Conservation (phyloP, 2,113 vertebrate genomes). For the Dicerorhinus sumatrensis region DNA sequence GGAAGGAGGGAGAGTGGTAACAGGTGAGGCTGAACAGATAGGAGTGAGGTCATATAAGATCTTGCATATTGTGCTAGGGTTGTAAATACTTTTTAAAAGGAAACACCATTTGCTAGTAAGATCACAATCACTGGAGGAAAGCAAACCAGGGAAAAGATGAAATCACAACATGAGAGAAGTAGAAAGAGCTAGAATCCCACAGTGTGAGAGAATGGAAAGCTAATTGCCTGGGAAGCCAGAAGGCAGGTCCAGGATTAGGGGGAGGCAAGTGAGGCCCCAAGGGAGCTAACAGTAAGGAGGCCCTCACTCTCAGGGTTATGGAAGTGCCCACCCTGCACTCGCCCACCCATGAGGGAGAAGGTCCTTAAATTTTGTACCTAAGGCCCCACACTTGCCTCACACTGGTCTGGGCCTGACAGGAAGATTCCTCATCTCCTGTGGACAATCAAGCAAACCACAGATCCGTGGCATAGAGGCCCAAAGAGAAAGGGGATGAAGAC, state of each 20-base stretch:
- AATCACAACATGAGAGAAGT: neutral
- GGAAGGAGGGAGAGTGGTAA: neutral
- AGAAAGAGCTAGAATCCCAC: neutral
- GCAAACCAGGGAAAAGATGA: neutral
- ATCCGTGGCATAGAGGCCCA: neutral
- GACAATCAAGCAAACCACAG: neutral
- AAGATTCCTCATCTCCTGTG: neutral
- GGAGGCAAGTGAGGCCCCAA: neutral
- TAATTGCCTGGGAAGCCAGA: neutral
- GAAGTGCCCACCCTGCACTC: neutral
- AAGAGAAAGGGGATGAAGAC: neutral
- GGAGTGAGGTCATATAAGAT: neutral
- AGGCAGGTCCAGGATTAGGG: neutral
- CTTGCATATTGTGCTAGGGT: neutral
- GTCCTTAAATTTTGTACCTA: neutral
- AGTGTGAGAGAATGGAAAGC: neutral
- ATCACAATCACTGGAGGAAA: neutral
- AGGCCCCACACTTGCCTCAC: neutral
- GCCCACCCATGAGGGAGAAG: neutral
- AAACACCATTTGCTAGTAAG: neutral
- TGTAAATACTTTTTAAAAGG: neutral
- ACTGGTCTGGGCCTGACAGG: neutral
- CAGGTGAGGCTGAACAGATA: neutral
- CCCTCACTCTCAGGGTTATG: neutral
- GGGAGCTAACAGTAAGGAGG: neutral